Evolutionary conservation across 2,113 vertebrate genomes (phyloP).

Genomic region (Tinamus guttatus): DNA sequence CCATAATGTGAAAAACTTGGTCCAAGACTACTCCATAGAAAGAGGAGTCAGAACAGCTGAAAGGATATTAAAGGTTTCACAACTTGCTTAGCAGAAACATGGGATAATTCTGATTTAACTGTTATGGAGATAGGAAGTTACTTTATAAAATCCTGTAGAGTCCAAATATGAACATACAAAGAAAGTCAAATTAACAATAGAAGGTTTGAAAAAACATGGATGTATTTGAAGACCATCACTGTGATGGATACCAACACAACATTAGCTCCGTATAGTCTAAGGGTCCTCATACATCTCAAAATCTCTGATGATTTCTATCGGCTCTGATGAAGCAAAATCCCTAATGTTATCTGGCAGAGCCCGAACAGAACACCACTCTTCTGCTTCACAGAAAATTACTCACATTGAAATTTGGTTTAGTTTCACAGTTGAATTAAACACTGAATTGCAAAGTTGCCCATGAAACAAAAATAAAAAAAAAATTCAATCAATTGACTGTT

Average conservation of each 20-base stretch:
- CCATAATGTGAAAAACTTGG: background rate
- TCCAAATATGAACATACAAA: background rate
- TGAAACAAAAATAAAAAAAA: slow-evolving; percentile 43
- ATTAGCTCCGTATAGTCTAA: background rate
- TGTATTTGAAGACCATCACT: background rate
- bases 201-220: background rate
- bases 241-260: background rate
- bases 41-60: background rate
- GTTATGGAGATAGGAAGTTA: background rate
- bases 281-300: background rate
- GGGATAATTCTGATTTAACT: background rate
- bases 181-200: slow-evolving; percentile 14
- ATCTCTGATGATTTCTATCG: background rate
- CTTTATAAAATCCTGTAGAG: background rate
- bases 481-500: slow-evolving; percentile 38
- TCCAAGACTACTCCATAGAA: background rate
- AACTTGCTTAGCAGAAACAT: background rate
- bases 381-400: background rate
- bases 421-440: slow-evolving; percentile 52
- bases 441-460: slow-evolving; percentile 12
- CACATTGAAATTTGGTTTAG: slow-evolving; percentile 6
- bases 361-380: background rate
- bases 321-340: background rate
- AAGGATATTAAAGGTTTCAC: background rate
- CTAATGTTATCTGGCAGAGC: background rate